phyloP scores from a whole-genome alignment of 2,797 vertebrate species.

The Monodelphis domestica region DNA sequence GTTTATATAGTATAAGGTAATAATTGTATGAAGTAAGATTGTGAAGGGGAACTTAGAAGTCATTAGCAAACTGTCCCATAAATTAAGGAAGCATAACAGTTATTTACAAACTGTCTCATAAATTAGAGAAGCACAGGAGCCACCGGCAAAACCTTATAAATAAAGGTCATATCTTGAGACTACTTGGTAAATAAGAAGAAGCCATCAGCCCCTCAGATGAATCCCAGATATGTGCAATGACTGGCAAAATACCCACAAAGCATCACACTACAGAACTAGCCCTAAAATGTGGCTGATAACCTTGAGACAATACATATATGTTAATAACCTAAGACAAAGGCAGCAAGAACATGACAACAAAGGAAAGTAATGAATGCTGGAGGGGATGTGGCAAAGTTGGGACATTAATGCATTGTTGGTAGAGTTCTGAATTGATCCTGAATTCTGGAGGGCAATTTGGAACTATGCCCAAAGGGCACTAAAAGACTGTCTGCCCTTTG shows the following conservation, averaged over 20 bases:
- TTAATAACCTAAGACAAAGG: not conserved
- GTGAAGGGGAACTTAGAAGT: not conserved
- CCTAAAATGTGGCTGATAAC: not conserved
- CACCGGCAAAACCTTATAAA: not conserved
- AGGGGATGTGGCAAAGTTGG: no score
- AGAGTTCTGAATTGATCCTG: no score
- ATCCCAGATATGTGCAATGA: not conserved
- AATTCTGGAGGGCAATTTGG: no score
- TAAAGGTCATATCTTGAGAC: not conserved
- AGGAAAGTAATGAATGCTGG: no score
- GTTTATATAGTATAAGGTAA: not conserved
- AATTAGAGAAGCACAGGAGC: not conserved
- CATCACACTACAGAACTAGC: not conserved
- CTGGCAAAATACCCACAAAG: not conserved
- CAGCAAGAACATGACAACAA: no score
- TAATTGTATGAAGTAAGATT: not conserved
- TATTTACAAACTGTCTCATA: not conserved
- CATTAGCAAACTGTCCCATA: not conserved
- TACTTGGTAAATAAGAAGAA: not conserved
- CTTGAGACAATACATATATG: not conserved
- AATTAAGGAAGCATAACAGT: not conserved
- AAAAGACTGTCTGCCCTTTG: no score
- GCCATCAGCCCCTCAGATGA: not conserved
- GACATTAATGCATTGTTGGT: no score
- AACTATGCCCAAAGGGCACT: no score